A percentile compares a stretch with the other conserved stretches of the same genome.
Conservation (phyloP, 2,888 invertebrate species). For the Bombylius discolor region DNA sequence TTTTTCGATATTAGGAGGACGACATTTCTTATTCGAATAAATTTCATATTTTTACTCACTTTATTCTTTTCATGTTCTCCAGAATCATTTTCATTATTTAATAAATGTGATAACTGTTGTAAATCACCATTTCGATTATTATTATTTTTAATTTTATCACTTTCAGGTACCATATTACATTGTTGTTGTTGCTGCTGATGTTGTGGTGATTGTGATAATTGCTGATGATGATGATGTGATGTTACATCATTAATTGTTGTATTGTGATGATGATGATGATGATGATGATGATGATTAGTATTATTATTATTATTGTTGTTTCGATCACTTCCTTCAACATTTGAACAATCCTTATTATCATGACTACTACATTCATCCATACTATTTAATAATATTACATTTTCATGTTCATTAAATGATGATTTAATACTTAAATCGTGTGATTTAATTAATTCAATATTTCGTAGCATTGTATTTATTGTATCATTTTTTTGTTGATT, state of each 20-base stretch:
- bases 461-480: conserved; percentile 15
- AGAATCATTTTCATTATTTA: conserved; percentile 8
- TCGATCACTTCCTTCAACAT: conserved; percentile 14
- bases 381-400: background rate
- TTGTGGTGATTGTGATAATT: background rate
- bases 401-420: background rate
- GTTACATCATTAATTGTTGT: conserved; percentile 10
- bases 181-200: conserved; percentile 5
- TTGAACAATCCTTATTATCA: conserved; percentile 11
- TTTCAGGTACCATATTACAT: background rate
- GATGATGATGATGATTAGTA: conserved; percentile 8
- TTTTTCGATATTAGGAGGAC: too few relatives aligned
- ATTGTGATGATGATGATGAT: conserved; percentile 9
- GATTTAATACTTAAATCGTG: background rate
- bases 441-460: conserved; percentile 18
- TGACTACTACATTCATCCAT: conserved; percentile 8
- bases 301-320: conserved; percentile 11
- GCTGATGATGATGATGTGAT: conserved; percentile 8
- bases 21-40: too few relatives aligned
- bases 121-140: conserved; percentile 11
- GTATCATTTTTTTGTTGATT: background rate
- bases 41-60: background rate
- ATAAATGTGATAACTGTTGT: conserved; percentile 17
- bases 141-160: conserved; percentile 4
- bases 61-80: conserved; percentile 11